Percentiles rank a stretch among this genome's conserved stretches.
These are phyloP conservation scores for Prenolepis imparis DNA, from an alignment of 2,888 invertebrate genomes.

Conservation along the genomic window DNA sequence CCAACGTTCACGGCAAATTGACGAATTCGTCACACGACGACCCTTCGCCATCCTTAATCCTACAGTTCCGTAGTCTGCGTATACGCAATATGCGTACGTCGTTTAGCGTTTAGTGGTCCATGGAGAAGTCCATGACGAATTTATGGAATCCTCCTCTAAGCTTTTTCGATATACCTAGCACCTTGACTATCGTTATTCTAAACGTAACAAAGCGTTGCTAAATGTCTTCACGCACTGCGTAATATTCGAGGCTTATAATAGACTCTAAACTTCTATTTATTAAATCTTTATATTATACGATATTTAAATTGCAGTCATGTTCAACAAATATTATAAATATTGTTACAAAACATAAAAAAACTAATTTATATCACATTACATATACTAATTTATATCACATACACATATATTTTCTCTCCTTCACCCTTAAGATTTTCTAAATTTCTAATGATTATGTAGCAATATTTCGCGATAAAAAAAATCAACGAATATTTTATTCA, in stretches of 20 bases:
- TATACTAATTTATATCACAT: too few species aligned
- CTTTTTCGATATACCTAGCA: conserved; percentile 47
- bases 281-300: not conserved
- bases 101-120: conserved; percentile 71
- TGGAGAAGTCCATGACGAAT: conserved; percentile 80
- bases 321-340: conserved; percentile 3
- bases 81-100: conserved; percentile 47
- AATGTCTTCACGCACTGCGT: conserved; percentile 58
- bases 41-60: conserved; percentile 57
- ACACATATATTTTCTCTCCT: too few species aligned
- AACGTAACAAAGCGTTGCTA: conserved; percentile 76
- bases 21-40: conserved; percentile 74
- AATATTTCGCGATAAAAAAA: not conserved
- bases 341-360: not conserved
- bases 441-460: not conserved
- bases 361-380: too few species aligned
- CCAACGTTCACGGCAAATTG: conserved; percentile 71
- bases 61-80: conserved; percentile 31
- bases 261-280: not conserved
- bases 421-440: not conserved
- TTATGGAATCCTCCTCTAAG: conserved; percentile 75
- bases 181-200: conserved; percentile 67
- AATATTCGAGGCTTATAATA: not conserved
- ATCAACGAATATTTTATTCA: not conserved
- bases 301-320: not conserved